Evolutionary conservation across 1,140 invertebrate genomes (phyloP).

Genomic region (Eriocheir sinensis): DNA sequence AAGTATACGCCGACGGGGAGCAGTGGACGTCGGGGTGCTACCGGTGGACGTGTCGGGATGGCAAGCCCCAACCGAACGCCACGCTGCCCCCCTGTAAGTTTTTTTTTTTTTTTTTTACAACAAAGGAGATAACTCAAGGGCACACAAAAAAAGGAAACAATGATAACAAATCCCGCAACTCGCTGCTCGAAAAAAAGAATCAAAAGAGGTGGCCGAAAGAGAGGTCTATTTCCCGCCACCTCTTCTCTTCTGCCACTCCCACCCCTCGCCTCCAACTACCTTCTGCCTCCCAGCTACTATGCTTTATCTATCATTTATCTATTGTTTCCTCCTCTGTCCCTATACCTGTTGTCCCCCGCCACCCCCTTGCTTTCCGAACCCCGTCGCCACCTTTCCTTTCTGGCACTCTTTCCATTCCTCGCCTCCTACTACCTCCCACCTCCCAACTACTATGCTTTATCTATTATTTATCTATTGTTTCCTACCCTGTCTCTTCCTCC

Average conservation of each 20-base stretch:
- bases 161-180: too few relatives aligned
- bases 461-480: too few relatives aligned
- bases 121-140: too few relatives aligned
- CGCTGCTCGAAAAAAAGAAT: too few relatives aligned
- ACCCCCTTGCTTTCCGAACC: background rate
- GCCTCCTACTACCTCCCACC: background rate
- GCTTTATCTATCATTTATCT: background rate
- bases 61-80: background rate
- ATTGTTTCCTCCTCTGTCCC: background rate
- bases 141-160: too few relatives aligned
- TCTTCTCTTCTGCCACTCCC: too few relatives aligned
- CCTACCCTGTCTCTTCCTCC: background rate
- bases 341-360: background rate
- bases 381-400: background rate
- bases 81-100: slow-evolving; percentile 25
- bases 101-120: too few relatives aligned
- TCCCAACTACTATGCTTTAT: background rate
- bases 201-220: too few relatives aligned
- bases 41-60: background rate
- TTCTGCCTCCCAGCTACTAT: background rate
- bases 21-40: background rate
- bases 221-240: too few relatives aligned
- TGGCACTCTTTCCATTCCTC: background rate
- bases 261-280: background rate
- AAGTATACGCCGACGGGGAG: slow-evolving; percentile 32